Evolutionary conservation across 2,113 vertebrate genomes (phyloP).

Genomic region (Platichthys flesus): DNA sequence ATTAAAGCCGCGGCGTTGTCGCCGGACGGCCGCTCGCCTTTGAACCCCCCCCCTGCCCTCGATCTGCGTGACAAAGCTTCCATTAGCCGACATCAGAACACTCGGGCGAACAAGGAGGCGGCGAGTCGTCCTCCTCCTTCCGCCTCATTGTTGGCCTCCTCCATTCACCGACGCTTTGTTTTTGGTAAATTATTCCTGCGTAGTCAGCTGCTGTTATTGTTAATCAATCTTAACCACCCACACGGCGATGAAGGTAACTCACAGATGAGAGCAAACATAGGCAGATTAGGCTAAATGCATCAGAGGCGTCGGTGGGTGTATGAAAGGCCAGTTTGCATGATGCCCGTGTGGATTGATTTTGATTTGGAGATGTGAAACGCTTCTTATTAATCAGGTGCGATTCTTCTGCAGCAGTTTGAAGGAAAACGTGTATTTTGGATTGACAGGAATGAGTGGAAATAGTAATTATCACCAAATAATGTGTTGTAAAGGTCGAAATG

Average conservation of each 20-base stretch:
- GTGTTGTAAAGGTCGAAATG: neutral
- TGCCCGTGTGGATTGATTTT: neutral
- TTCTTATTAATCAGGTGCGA: neutral
- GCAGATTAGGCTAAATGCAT: conserved; percentile 59
- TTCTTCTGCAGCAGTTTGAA: neutral
- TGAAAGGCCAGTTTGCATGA: conserved; percentile 18
- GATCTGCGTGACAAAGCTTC: conserved; percentile 87
- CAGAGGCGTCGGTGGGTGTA: conserved; percentile 20
- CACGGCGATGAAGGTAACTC: conserved; percentile 55
- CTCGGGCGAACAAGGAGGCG: conserved; percentile 37
- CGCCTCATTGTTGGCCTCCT: conserved; percentile 39
- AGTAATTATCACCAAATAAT: neutral
- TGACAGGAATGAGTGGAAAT: neutral
- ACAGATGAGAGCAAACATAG: conserved; percentile 70
- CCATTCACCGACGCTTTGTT: conserved; percentile 60
- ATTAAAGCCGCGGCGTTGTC: conserved; percentile 79
- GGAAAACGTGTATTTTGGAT: too few species aligned
- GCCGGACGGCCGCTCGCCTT: conserved; percentile 84
- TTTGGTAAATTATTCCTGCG: conserved; percentile 66
- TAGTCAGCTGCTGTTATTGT: conserved; percentile 77
- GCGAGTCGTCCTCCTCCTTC: conserved; percentile 4
- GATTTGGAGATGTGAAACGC: neutral
- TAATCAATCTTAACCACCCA: conserved; percentile 68
- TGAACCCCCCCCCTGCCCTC: conserved; percentile 83
- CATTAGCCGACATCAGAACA: conserved; percentile 89